Percentiles rank a stretch among this genome's conserved stretches.
Conservation (phyloP, 2,113 vertebrate genomes). For the Cyanoliseus patagonus region DNA sequence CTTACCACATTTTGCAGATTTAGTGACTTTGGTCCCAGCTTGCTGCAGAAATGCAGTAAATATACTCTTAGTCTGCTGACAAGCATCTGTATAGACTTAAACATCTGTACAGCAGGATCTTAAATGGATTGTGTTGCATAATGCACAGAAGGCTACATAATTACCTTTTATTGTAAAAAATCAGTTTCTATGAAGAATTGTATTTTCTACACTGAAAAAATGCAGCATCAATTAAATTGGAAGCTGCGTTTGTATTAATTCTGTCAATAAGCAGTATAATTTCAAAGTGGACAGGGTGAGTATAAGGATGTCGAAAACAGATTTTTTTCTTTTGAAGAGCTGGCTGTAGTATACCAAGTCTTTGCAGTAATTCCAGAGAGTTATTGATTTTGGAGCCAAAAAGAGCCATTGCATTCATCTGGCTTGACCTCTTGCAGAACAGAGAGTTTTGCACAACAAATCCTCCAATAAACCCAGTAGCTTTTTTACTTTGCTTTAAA, state of each 20-base stretch:
- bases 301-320: slow-evolving; percentile 40
- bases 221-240: slow-evolving; percentile 9
- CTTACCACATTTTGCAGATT: slow-evolving; percentile 18
- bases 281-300: slow-evolving; percentile 42
- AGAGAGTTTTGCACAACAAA: not conserved
- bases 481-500: not conserved
- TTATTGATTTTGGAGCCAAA: slow-evolving; percentile 42
- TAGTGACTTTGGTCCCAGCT: slow-evolving; percentile 1
- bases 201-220: not conserved
- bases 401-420: slow-evolving; percentile 30
- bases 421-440: not conserved
- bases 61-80: not conserved
- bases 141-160: slow-evolving; percentile 31
- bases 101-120: slow-evolving; percentile 13
- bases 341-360: not conserved
- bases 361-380: slow-evolving; percentile 31
- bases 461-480: not conserved
- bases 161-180: slow-evolving; percentile 48
- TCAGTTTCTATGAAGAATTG: slow-evolving; percentile 16
- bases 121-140: not conserved
- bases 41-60: not conserved
- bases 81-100: slow-evolving; percentile 30
- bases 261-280: slow-evolving; percentile 11
- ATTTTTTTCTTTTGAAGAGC: slow-evolving; percentile 22
- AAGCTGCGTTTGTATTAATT: slow-evolving; percentile 9